Evolutionary conservation across 1,140 invertebrate species (phyloP), one percentile per base, ranked within the genome.

Genomic region (Bombus fervidus): DNA sequence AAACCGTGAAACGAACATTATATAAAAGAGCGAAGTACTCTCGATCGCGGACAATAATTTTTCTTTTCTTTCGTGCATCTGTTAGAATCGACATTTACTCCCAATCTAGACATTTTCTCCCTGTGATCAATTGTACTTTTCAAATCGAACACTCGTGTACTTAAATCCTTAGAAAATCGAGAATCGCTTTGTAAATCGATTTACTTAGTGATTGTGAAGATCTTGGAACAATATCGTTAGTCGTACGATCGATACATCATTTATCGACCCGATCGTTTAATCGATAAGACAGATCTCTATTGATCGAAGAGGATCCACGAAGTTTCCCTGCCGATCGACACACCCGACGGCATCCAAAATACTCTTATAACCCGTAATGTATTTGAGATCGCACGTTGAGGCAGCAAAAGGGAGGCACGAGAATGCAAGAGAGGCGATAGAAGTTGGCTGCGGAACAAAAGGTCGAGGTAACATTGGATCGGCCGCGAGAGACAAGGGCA

Each of bases 341-440:
- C 73, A 78, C 88, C 79, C 92, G 91, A 91, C 90, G 93, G 91
- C 91, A 91, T 72, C 74, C 86, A 89, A 90, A 85, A 88, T 87
- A 92, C 87, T 74, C 80, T 88, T 87, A 90, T 87, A 92, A 92
- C 93, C 93, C 94, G 95, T 95, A 94, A 95, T 95, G 95, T 94
- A 95, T 95, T 95, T 94, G 93, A 93, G 95, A 92, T 93, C 92
- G 87, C 87, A 86, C 85, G 87, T 79, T 79, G 81, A 84, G 79
- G 81, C 86, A 92, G 86, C 78, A 91, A 92, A 92, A 93, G 94
- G 93, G 93, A 93, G 94, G 93, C 86, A 93, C 92, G 92, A 92
- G 93, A 86, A 92, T 75, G 92, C 89, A 86, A 89, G 89, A 85
- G 89, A 88, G 85, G 62, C 85, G 86, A 73, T 66, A 76, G 82